Evolutionary conservation across 1,140 invertebrate genomes (phyloP), one percentile per base, ranked within the genome.

Genomic region (Venustaconcha ellipsiformis): DNA sequence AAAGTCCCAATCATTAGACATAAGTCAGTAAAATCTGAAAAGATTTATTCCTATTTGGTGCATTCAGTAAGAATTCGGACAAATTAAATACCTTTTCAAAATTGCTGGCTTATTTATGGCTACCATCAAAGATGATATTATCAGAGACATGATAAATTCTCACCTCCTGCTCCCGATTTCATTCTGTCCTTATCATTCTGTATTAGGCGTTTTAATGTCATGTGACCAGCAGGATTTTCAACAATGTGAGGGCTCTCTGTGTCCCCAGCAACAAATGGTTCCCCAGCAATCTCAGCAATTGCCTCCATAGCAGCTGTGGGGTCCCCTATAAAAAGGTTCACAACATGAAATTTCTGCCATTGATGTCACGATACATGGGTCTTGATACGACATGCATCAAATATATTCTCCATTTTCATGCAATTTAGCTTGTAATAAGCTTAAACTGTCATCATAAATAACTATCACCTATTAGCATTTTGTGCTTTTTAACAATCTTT

Each of bases 171-270:
- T 18, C 81, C 81, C 14, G 74, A 72, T 67, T 86, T 81, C 62
- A 87, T 80, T 60, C 91, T 86, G 2, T 89, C 83, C 69, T 91
- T 91, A 80, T 96, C 94, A 70, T 93, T 88, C 69, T 92, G 90
- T 20, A 95, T 92, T 18, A 97, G 89, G 88, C 95, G 95, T 81
- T 96, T 96, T 5, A 96, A 85, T 57, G 93, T 92, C 91, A 94
- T 92, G 88, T 96, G 95, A 73, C 95, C 91, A 17, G 94, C 95
- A 0, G 94, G 88, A 88, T 96, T 93, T 90, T 97, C 95, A n/a
- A 96, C 91, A 14, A 93, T 93, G 14, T 92, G 87, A 59, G 90
- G 78, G 70, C 80, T 84, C 20, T 89, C 87, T 56, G 88, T 84
- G 65, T 82, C 84, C 60, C 84, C 85, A 69, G 81, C 81, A 13